phyloP scores from a whole-genome alignment of 2,888 invertebrate genomes.

The Callyntrura guangdongensis region DNA sequence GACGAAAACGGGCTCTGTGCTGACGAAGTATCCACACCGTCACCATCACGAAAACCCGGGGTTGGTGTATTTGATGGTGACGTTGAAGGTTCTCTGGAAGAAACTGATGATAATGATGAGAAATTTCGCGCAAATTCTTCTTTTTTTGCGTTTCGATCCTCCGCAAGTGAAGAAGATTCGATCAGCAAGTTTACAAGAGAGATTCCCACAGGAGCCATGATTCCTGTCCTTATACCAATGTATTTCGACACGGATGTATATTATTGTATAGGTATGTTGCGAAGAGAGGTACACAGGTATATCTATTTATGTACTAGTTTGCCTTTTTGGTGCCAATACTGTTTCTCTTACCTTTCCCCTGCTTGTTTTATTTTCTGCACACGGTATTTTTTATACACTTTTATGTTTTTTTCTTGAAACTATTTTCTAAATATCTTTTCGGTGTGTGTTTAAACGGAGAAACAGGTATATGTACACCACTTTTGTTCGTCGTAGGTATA shows the following conservation, averaged over 20 bases:
- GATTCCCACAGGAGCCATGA: slow-evolving; percentile 77
- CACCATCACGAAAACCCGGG: slow-evolving; percentile 30
- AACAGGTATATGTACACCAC: background rate
- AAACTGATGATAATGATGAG: slow-evolving; percentile 43
- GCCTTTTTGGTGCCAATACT: slow-evolving; percentile 63
- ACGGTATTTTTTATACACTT: background rate
- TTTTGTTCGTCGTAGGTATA: background rate
- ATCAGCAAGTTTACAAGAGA: slow-evolving; percentile 78
- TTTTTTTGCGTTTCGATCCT: slow-evolving; percentile 43
- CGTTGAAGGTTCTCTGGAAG: slow-evolving; percentile 48
- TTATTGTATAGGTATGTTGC: background rate
- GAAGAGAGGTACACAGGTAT: background rate
- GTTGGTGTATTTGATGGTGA: slow-evolving; percentile 50
- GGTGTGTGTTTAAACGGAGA: background rate
- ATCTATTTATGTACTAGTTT: slow-evolving; percentile 20
- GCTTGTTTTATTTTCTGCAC: slow-evolving; percentile 18
- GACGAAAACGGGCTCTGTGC: slow-evolving; percentile 38
- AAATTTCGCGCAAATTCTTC: slow-evolving; percentile 75
- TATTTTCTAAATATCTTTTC: background rate
- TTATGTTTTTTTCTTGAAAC: background rate
- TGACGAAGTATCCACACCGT: slow-evolving; percentile 3
- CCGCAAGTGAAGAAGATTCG: slow-evolving; percentile 74
- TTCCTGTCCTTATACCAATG: slow-evolving; percentile 50
- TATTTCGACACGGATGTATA: background rate
- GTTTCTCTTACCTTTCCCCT: slow-evolving; percentile 48